These are phyloP conservation scores for Scaptomyza polygonia DNA, from an alignment of 2,888 invertebrate genomes.

Conservation along the genomic window DNA sequence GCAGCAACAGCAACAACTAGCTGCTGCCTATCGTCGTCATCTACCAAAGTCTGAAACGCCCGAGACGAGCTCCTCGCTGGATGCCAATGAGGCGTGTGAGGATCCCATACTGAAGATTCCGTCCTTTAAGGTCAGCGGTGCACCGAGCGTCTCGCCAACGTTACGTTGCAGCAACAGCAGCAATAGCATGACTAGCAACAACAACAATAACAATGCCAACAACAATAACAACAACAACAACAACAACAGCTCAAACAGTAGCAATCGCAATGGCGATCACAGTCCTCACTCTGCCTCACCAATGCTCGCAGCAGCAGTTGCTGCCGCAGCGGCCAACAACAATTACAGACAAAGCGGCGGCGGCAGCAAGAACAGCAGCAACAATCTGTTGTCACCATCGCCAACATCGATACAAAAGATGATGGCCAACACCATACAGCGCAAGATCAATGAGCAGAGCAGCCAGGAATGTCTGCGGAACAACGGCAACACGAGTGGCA, in stretches of 20 bases:
- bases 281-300: conserved; percentile 84
- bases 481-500: conserved; percentile 74
- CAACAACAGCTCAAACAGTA: conserved; percentile 75
- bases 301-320: conserved; percentile 76
- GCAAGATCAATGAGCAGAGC: conserved; percentile 87
- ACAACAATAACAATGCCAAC: conserved; percentile 81
- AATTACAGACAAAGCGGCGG: conserved; percentile 78
- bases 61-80: conserved; percentile 84
- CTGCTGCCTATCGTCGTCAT: conserved; percentile 75
- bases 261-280: conserved; percentile 83
- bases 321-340: conserved; percentile 67
- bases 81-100: conserved; percentile 85
- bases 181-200: conserved; percentile 81
- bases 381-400: conserved; percentile 85
- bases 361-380: conserved; percentile 25
- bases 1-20: conserved; percentile 71
- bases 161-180: conserved; percentile 49
- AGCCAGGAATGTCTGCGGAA: conserved; percentile 85
- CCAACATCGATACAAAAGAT: conserved; percentile 92
- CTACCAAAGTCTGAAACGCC: conserved; percentile 85
- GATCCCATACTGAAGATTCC: conserved; percentile 95
- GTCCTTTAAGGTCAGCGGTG: conserved; percentile 91
- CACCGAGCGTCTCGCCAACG: conserved; percentile 79
- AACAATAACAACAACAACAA: conserved; percentile 74
- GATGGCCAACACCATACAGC: conserved; percentile 95